Evolutionary conservation across 2,797 vertebrate species (phyloP).

Genomic region (Tiaroga cobitis): DNA sequence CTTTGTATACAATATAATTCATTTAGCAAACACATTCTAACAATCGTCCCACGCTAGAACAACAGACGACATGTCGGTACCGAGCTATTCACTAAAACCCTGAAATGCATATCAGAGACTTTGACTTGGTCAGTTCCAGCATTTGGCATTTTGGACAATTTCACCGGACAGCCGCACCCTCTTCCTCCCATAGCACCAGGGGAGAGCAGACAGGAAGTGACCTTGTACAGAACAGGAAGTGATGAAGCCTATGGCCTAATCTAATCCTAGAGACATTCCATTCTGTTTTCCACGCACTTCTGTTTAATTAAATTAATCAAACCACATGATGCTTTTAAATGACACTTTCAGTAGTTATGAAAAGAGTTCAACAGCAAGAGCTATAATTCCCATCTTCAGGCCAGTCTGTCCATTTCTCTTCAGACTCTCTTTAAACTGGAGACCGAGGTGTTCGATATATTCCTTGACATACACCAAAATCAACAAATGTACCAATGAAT

Average conservation of each 20-base stretch:
- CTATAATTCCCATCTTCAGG: neutral
- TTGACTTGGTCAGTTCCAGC: slow-evolving; percentile 7
- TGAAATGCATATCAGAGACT: neutral
- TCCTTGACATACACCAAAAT: neutral
- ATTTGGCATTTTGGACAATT: slow-evolving; percentile 40
- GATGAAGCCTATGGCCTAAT: slow-evolving; percentile 72
- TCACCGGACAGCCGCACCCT: slow-evolving; percentile 60
- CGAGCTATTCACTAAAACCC: too few relatives aligned
- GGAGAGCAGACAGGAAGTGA: slow-evolving; percentile 79
- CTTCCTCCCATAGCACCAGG: slow-evolving; percentile 72
- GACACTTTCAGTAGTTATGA: neutral
- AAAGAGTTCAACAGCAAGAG: neutral
- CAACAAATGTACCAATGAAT: neutral
- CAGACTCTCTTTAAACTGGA: neutral
- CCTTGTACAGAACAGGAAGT: slow-evolving; percentile 81
- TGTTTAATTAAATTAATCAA: neutral
- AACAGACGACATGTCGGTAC: neutral
- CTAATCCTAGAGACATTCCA: slow-evolving; percentile 52
- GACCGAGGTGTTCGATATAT: neutral
- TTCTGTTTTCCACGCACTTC: slow-evolving; percentile 46
- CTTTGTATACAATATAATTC: neutral
- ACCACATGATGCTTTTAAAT: neutral
- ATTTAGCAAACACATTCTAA: neutral
- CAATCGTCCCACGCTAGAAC: too few relatives aligned
- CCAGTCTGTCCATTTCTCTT: neutral